Evolutionary conservation across 2,888 invertebrate genomes (phyloP).

Genomic region (Rhabditoides inermis): DNA sequence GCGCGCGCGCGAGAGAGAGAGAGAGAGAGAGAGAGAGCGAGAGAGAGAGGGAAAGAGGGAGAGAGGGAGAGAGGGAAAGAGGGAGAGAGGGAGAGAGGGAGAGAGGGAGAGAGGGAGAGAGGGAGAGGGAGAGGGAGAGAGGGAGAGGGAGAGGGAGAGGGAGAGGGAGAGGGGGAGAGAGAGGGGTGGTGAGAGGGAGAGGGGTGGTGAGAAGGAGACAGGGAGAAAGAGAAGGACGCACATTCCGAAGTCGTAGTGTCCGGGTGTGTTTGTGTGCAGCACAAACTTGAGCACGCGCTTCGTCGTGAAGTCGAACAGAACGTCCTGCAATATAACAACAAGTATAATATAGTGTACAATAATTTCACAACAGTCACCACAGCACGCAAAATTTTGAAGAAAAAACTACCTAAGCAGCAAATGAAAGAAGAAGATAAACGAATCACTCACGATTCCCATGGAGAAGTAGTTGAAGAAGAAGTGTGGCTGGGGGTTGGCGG

Average conservation of each 20-base stretch:
- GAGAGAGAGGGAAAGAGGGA: not conserved
- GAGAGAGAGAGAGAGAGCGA: no score
- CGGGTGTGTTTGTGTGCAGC: slow-evolving; percentile 96
- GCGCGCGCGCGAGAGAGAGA: no score
- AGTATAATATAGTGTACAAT: no score
- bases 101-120: not conserved
- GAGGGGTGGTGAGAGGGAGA: not conserved
- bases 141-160: not conserved
- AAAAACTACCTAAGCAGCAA: not conserved
- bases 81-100: not conserved
- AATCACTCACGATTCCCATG: slow-evolving; percentile 72
- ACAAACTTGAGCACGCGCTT: slow-evolving; percentile 92
- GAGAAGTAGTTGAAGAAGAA: slow-evolving; percentile 98
- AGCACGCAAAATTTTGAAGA: not conserved
- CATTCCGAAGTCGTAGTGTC: slow-evolving; percentile 98
- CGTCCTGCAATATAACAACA: slow-evolving; percentile 72
- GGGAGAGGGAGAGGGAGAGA: slow-evolving; percentile 1
- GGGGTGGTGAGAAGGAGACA: not conserved
- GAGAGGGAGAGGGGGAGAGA: not conserved
- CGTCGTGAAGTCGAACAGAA: slow-evolving; percentile 87
- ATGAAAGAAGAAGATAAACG: no score
- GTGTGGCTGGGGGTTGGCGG: slow-evolving; percentile 64
- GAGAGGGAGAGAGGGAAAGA: not conserved
- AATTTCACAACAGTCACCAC: no score
- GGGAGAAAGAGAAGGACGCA: slow-evolving; percentile 55